Conservation (phyloP, 2,888 invertebrate species). For the Xestobium rufovillosum region DNA sequence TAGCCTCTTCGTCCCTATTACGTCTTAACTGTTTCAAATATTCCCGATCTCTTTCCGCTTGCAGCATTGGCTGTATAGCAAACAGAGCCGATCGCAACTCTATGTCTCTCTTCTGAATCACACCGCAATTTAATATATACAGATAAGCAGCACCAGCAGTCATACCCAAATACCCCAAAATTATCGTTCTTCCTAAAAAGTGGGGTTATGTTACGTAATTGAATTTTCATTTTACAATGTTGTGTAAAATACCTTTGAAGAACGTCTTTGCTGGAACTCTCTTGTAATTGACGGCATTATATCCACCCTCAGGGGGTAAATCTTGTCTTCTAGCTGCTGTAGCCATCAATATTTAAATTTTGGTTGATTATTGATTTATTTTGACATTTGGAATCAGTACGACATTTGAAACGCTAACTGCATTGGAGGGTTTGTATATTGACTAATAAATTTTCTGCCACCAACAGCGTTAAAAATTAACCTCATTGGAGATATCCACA, state of each 20-base stretch:
- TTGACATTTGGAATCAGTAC: conserved; percentile 3
- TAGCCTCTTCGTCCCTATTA: conserved; percentile 76
- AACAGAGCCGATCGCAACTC: conserved; percentile 72
- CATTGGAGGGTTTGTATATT: no score
- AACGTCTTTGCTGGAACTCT: conserved; percentile 65
- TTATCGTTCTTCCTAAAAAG: conserved; percentile 53
- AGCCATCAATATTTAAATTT: conserved; percentile 34
- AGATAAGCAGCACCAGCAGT: conserved; percentile 52
- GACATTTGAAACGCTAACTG: not conserved
- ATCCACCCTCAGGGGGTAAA: conserved; percentile 90
- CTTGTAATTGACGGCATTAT: conserved; percentile 64
- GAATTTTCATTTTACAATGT: no score
- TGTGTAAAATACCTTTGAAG: conserved; percentile 54
- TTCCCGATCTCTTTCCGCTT: conserved; percentile 80
- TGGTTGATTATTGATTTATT: conserved; percentile 8
- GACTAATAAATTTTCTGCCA: no score
- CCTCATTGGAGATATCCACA: no score
- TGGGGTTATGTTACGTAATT: conserved; percentile 24
- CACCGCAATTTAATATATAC: conserved; percentile 50
- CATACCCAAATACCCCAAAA: conserved; percentile 52
- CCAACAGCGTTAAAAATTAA: no score
- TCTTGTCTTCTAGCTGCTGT: conserved; percentile 61
- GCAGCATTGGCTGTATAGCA: conserved; percentile 67
- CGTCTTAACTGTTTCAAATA: conserved; percentile 70
- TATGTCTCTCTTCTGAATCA: conserved; percentile 50